Evolutionary conservation across 2,888 invertebrate species (phyloP), one percentile per base, ranked within the genome.

Genomic region (Pollenia angustigena): DNA sequence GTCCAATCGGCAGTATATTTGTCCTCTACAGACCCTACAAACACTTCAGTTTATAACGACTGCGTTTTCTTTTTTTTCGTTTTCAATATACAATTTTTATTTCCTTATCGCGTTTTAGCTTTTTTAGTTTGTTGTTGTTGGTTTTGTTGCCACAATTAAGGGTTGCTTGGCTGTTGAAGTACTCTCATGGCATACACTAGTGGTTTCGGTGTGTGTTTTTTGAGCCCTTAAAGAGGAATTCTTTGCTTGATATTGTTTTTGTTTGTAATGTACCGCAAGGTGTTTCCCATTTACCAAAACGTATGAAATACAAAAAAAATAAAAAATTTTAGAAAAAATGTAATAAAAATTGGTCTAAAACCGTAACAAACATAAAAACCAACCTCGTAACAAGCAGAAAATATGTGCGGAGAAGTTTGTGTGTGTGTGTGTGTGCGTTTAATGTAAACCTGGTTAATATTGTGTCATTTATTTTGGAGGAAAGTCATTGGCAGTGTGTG

Each of bases 151-250:
- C 58, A 12, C 60, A 62, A 44, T 56, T 78, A 87, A 72, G 84
- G 84, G 84, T 84, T 87, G 84, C 58, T 56, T 79, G 52, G 46
- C 68, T 52, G 10, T 44, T 64, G 64, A 64, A 64, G 62, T 64
- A 23, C 48, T 62, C 14, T 12, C 54, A 46, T 48, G n/a, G 48
- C n/a, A 2, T 40, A 40, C 9, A 12, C n/a, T 72, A 10, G 12
- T 16, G 62, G 64, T 66, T 48, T 14, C 14, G 42, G 40, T 56
- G 14, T 56, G 32, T 72, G n/a, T 60, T 58, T 10, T 60, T 76
- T 72, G 42, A 68, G 84, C 87, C 87, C 87, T 87, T 84, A 81
- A 75, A 83, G 60, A 69, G 78, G 23, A 64, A 76, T 83, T 83
- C 58, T 58, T 75, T 40, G 56, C 42, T 62, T 54, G 42, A 46